Conservation (phyloP, 2,797 vertebrate genomes). For the Dermochelys coriacea region DNA sequence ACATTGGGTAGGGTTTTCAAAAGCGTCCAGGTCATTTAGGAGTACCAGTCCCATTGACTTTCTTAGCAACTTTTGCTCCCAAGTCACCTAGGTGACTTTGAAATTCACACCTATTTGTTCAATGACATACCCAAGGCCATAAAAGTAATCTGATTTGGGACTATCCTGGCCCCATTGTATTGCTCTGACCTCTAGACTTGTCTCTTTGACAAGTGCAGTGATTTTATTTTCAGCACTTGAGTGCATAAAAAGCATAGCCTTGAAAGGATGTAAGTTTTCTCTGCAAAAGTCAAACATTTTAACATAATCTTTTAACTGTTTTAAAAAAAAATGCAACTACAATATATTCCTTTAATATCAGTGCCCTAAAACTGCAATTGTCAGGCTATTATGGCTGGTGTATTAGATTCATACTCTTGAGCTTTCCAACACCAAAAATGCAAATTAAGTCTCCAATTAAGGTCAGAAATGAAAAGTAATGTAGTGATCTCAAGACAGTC, state of each 20-base stretch:
- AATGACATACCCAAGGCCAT: not conserved
- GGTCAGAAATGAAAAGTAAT: not conserved
- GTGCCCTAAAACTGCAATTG: not conserved
- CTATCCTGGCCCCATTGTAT: not conserved
- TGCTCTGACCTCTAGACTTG: not conserved
- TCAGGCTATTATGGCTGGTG: not conserved
- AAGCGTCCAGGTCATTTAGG: not conserved
- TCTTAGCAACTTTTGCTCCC: not conserved
- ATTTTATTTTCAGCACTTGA: not conserved
- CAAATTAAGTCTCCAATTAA: not conserved
- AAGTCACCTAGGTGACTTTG: not conserved
- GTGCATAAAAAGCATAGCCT: not conserved
- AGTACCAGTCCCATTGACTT: not conserved
- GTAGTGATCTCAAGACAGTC: not conserved
- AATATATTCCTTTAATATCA: not conserved
- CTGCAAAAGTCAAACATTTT: not conserved
- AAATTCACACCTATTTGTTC: not conserved
- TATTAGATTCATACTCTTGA: not conserved
- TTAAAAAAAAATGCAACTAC: not conserved
- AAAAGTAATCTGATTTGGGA: not conserved
- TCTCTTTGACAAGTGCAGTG: not conserved
- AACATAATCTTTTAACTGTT: not conserved
- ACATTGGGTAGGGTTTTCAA: not conserved
- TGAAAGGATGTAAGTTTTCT: not conserved
- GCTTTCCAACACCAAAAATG: not conserved